A percentile compares a stretch with the other conserved stretches of the same genome.
phyloP scores from a whole-genome alignment of 2,888 invertebrate genomes.

The Leptogaster cylindrica region DNA sequence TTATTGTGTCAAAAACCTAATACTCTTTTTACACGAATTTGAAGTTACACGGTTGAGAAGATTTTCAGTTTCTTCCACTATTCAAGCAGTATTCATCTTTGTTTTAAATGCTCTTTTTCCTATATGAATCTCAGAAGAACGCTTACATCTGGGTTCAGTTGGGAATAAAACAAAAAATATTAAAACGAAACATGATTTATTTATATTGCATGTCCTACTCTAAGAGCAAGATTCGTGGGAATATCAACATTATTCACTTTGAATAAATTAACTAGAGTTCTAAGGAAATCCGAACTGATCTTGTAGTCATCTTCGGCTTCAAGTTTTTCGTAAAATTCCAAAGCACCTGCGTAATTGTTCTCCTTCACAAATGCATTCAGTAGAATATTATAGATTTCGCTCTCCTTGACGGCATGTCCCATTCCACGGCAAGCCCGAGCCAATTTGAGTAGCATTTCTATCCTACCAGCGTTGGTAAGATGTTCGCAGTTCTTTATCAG shows the following conservation, averaged over 20 bases:
- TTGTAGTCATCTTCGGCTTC: constrained; percentile 56
- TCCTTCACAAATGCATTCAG: constrained; percentile 54
- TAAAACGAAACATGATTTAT: no score
- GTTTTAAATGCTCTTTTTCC: no score
- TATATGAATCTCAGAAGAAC: no score
- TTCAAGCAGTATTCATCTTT: no score
- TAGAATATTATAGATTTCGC: constrained; percentile 57
- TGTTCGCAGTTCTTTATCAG: constrained; percentile 65
- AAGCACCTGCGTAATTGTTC: constrained; percentile 55
- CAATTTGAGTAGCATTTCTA: constrained; percentile 55
- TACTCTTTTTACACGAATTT: no score
- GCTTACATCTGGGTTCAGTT: no score
- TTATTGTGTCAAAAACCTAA: no score
- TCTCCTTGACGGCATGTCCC: constrained; percentile 55
- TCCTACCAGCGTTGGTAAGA: constrained; percentile 55
- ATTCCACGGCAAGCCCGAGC: constrained; percentile 56
- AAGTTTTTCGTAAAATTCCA: constrained; percentile 57
- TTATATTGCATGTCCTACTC: no score
- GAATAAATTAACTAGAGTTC: constrained; percentile 56
- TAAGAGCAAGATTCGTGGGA: constrained; percentile 57
- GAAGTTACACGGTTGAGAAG: no score
- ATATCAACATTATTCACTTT: constrained; percentile 57
- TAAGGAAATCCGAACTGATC: constrained; percentile 56
- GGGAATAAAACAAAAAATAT: no score
- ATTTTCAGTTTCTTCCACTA: no score